phyloP scores from a whole-genome alignment of 2,888 invertebrate genomes.

The Phaedon cochleariae region DNA sequence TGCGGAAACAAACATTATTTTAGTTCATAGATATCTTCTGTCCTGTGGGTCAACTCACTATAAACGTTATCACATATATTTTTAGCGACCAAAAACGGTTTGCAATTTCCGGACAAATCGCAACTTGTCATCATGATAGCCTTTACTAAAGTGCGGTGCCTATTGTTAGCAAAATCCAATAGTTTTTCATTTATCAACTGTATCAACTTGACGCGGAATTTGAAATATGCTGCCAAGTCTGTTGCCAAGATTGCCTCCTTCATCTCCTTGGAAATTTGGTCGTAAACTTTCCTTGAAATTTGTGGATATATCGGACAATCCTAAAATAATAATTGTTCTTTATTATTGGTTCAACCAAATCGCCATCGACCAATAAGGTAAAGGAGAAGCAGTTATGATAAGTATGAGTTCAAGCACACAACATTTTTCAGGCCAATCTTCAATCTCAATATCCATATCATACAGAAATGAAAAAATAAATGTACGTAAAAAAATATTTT shows the following conservation, averaged over 20 bases:
- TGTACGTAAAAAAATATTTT: too few relatives aligned
- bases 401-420: too few relatives aligned
- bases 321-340: conserved; percentile 54
- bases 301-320: conserved; percentile 65
- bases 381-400: too few relatives aligned
- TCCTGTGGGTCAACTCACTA: too few relatives aligned
- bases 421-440: too few relatives aligned
- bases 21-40: too few relatives aligned
- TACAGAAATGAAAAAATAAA: too few relatives aligned
- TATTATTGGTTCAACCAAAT: not conserved
- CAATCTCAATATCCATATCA: too few relatives aligned
- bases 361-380: too few relatives aligned
- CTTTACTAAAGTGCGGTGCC: conserved; percentile 66
- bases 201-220: conserved; percentile 64
- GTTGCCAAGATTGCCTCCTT: conserved; percentile 69
- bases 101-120: conserved; percentile 69
- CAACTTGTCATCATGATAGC: conserved; percentile 69
- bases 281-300: conserved; percentile 59
- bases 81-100: conserved; percentile 68
- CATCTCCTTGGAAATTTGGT: conserved; percentile 64
- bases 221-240: conserved; percentile 68
- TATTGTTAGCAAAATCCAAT: conserved; percentile 64
- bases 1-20: conserved; percentile 38
- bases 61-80: conserved; percentile 66
- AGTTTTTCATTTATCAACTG: conserved; percentile 63